These are phyloP conservation scores for Schizopygopsis malacanthus DNA, from an alignment of 2,797 vertebrate species.

Conservation along the genomic window DNA sequence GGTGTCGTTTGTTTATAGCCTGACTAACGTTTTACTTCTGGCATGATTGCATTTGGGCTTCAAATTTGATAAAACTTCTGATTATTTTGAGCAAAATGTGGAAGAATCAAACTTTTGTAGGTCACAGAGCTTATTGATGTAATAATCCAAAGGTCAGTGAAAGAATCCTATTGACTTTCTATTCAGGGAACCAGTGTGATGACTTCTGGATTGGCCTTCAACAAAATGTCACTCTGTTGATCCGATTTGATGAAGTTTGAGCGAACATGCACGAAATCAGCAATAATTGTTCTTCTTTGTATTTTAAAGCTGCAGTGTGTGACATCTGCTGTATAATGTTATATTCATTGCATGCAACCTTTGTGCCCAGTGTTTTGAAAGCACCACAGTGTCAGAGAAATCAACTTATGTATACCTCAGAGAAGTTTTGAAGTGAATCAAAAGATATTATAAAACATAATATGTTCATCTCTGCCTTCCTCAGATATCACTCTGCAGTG, in stretches of 20 bases:
- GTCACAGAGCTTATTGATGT: background rate
- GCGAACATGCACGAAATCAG: background rate
- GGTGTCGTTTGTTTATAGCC: background rate
- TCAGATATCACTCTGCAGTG: conserved; percentile 99
- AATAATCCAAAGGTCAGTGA: background rate
- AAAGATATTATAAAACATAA: background rate
- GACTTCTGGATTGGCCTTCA: background rate
- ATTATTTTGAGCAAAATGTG: background rate
- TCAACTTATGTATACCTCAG: background rate
- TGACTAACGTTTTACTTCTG: background rate
- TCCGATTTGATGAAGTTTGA: background rate
- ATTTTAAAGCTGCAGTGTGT: background rate
- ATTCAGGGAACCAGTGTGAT: background rate
- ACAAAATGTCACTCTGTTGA: background rate
- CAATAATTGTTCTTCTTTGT: background rate
- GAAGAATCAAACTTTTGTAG: background rate
- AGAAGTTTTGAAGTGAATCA: background rate
- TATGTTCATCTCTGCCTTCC: background rate
- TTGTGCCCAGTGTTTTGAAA: background rate
- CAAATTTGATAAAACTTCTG: background rate
- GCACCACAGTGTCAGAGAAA: background rate
- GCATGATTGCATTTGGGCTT: background rate
- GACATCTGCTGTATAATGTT: background rate
- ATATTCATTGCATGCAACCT: background rate
- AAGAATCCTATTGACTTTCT: background rate